Percentiles rank a stretch among this genome's conserved stretches.
phyloP scores from a whole-genome alignment of 2,797 vertebrate genomes.

The Prionace glauca region DNA sequence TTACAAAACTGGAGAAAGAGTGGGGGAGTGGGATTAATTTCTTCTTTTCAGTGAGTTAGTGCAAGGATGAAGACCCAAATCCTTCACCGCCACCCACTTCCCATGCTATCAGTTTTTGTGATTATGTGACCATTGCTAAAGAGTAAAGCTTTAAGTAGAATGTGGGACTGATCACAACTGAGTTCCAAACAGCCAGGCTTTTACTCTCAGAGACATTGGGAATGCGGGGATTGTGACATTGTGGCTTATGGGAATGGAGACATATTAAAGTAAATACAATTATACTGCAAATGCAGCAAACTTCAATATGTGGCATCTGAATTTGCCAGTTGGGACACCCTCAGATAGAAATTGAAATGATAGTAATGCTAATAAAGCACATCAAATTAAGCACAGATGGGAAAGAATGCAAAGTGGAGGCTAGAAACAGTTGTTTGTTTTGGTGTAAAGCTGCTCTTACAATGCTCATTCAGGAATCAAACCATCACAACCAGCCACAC shows the following conservation, averaged over 20 bases:
- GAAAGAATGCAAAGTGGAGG: not conserved
- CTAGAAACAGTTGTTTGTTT: not conserved
- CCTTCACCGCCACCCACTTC: no score
- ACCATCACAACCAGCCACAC: not conserved
- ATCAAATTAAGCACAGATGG: not conserved
- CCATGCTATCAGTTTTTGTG: not conserved
- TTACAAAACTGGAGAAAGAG: not conserved
- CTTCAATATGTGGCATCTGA: not conserved
- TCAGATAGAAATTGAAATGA: not conserved
- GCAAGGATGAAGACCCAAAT: not conserved
- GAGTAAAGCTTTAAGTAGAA: not conserved
- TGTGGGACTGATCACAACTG: not conserved
- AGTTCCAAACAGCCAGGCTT: not conserved
- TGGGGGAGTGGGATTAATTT: not conserved
- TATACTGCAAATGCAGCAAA: not conserved
- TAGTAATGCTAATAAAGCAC: not conserved
- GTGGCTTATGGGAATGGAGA: not conserved
- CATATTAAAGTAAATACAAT: not conserved
- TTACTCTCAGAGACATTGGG: not conserved
- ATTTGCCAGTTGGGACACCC: not conserved
- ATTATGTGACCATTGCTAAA: not conserved
- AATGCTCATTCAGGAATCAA: not conserved
- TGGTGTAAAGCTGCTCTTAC: not conserved
- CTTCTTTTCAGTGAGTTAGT: not conserved
- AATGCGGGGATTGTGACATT: not conserved